phyloP scores from a whole-genome alignment of 2,888 invertebrate genomes.

The Dorcus parallelipipedus region DNA sequence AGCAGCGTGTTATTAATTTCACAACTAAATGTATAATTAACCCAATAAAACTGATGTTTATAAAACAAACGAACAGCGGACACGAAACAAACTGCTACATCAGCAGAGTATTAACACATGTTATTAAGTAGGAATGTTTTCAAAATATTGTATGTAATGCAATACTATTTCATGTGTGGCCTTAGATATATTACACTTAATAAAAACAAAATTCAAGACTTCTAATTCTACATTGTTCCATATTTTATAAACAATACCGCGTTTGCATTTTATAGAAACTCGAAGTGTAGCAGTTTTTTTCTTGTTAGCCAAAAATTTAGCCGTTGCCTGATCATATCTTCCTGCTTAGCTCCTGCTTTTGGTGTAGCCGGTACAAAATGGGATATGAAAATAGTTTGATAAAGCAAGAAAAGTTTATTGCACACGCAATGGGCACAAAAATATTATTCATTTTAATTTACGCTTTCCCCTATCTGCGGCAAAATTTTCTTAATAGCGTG shows the following conservation, averaged over 20 bases:
- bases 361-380: no score
- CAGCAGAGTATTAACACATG: constrained; percentile 13
- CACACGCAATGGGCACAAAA: neutral
- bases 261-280: no score
- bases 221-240: neutral
- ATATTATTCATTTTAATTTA: neutral
- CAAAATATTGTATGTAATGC: constrained; percentile 13
- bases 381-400: neutral
- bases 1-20: constrained; percentile 15
- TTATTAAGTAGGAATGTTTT: constrained; percentile 13
- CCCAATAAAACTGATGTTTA: constrained; percentile 24
- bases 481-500: neutral
- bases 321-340: no score
- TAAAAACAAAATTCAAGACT: constrained; percentile 1
- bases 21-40: constrained; percentile 26
- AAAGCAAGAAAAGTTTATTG: neutral
- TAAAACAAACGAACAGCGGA: constrained; percentile 10
- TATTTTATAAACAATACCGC: no score
- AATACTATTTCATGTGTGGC: constrained; percentile 16
- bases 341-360: no score
- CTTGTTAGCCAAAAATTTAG: no score
- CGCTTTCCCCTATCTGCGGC: neutral
- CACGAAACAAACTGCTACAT: constrained; percentile 14
- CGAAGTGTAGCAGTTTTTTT: no score
- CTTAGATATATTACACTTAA: constrained; percentile 10